Base-by-base conservation (phyloP, 2,113 vertebrate genomes). In the Canis aureus region DNA sequence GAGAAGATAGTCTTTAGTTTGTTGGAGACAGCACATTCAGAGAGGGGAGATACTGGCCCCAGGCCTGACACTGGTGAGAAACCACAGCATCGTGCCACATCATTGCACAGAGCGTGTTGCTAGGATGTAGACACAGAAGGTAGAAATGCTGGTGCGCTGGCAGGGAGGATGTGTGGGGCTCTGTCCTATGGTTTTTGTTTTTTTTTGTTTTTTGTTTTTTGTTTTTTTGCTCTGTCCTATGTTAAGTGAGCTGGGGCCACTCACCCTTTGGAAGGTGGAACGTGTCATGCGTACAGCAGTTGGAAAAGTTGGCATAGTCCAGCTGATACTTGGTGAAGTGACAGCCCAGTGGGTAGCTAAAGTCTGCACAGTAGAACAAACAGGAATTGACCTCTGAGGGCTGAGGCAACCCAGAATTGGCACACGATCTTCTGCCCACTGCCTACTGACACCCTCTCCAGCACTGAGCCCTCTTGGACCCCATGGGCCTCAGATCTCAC, bases 251-350 rank as follows among this genome's bases (percentile, higher is more conserved):
- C 49, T 20, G 12, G 73, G 23, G 29, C 2, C 25, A 12, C 98
- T 97, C 97, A 99, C 99, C 98, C 0, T 98, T 98, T 8, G 99
- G 99, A 78, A 99, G 96, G 16, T 92, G 91, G 11, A 99, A 99
- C 62, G 97, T 11, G 20, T 98, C 97, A 0, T 97, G 35, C 2
- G 99, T 98, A 83, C 98, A 98, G 7, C 96, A 91, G 93, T 98
- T 86, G 95, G 97, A 97, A 81, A 99, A 99, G 53, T 98, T 99
- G 0, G 87, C 97, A 98, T 99, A 99, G 97, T 99, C 87, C 29
- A 99, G 98, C 92, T 99, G 97, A 11, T 99, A 99, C 93, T 99
- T 99, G 98, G 99, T 99, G 0, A 99, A 99, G 97, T 99, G 99
- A 76, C 99, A 99, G 2, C 99, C 99, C 97, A 99, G 97, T 85